These are phyloP conservation scores for human DNA, from an alignment of 2,113 vertebrate genomes.

Conservation along the genomic window GRCh38 chr3:154562501-154563000, in stretches of 20 bases:
- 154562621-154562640: background rate
- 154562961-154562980: background rate
- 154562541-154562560: background rate
- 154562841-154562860: background rate
- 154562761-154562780: background rate
- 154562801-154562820: background rate
- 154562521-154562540: background rate
- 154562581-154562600: background rate
- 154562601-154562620: background rate
- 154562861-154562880: background rate
- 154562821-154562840: slow-evolving; percentile 1
- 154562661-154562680: background rate
- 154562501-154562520: background rate
- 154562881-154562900: background rate
- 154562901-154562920: background rate
- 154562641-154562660: background rate
- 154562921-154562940: background rate
- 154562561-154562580: background rate
- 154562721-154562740: background rate
- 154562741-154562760: background rate
- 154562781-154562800: background rate
- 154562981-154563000: background rate
- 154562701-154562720: background rate
- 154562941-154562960: background rate
- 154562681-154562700: background rate